Base-by-base conservation (phyloP, 2,888 invertebrate species). In the Fabriciana adippe region DNA sequence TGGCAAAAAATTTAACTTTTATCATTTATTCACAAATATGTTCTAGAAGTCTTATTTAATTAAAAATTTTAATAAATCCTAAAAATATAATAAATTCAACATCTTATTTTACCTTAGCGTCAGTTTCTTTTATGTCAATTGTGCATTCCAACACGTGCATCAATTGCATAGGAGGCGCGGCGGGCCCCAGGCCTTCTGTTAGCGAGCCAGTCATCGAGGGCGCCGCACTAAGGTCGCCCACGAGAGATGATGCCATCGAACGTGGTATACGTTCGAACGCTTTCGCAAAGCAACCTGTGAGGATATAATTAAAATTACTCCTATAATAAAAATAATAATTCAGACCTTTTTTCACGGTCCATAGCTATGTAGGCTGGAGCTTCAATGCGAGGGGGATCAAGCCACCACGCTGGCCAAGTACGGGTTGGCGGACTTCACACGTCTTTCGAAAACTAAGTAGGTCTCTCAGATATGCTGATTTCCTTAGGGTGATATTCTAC, bases 71-170 rank as follows among this genome's bases (percentile, higher is more conserved):
- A 26, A 26, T 26, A 26, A 16, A 50, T 1, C 3, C 16, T 18
- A 48, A 26, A 16, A 31, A 26, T 11, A 31, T 26, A 18, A 56
- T 41, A 45, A 6, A n/a, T 31, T 55, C 15, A 41, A 45, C 47
- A 0, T 1, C 3, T 4, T 26, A 14, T 35, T 35, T 41, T 74
- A 92, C 92, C 93, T 97, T 97, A 62, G 97, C 96, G 80, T 98
- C 97, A 57, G 97, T 97, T 89, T 98, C 98, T 82, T 97, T 97
- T 73, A 99, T 97, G 86, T 99, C 99, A 74, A 99, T 93, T 64
- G 96, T 96, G 62, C 98, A 97, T 84, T 98, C 97, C 78, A 99
- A 97, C 64, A 97, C 96, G 82, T 97, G 97, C 83, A 97, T 95
- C 13, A 94, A 84, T 74, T 92, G 91, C 87, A 94, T 93, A n/a